These are phyloP conservation scores for Colius striatus DNA, from an alignment of 2,113 vertebrate genomes.

Conservation along the genomic window DNA sequence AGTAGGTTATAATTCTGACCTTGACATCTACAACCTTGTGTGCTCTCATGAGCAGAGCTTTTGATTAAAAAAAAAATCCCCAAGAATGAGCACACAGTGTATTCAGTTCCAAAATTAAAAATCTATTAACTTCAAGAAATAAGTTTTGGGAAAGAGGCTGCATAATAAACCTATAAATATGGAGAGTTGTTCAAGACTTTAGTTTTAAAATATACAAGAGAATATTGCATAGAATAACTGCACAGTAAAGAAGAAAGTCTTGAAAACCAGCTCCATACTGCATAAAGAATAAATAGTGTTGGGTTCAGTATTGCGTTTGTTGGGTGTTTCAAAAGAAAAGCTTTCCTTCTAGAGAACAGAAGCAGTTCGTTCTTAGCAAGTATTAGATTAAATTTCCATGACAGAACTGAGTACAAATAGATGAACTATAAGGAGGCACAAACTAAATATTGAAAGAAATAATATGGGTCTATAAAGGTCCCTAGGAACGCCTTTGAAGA, in stretches of 20 bases:
- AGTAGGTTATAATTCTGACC: background rate
- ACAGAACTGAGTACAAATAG: background rate
- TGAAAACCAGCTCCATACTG: background rate
- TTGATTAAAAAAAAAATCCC: background rate
- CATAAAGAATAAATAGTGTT: background rate
- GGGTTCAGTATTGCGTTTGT: background rate
- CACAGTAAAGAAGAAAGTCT: background rate
- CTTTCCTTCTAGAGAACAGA: background rate
- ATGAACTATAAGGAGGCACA: background rate
- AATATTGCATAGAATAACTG: background rate
- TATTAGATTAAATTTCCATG: background rate
- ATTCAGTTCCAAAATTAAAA: background rate
- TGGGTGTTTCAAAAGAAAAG: background rate
- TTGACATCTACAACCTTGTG: background rate
- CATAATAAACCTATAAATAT: background rate
- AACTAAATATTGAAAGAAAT: background rate
- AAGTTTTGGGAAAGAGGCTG: background rate
- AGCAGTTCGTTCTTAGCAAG: background rate
- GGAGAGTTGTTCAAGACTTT: background rate
- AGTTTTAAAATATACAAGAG: background rate
- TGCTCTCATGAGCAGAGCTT: background rate
- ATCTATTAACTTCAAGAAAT: background rate
- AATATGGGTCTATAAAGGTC: background rate
- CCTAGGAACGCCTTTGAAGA: background rate
- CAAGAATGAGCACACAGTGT: background rate